Conservation (phyloP, 2,113 vertebrate species). For the Callionymus lyra region DNA sequence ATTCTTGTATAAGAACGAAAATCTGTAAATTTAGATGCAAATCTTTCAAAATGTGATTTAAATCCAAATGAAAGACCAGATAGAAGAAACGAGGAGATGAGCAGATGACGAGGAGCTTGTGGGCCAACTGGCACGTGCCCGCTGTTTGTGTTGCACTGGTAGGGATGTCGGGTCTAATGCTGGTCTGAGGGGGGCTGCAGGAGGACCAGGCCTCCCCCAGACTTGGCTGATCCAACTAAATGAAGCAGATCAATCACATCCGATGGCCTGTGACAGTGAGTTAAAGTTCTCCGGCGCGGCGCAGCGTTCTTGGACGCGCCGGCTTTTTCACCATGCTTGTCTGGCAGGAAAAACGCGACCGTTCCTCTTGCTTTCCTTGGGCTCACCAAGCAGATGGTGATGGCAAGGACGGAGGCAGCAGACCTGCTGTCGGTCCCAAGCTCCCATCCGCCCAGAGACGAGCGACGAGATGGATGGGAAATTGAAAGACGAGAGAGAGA, state of each 20-base stretch:
- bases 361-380: slow-evolving; percentile 49
- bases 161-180: slow-evolving; percentile 46
- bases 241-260: slow-evolving; percentile 75
- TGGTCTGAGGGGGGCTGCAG: slow-evolving; percentile 44
- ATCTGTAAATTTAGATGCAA: too few species aligned
- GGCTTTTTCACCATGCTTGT: slow-evolving; percentile 40
- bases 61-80: too few species aligned
- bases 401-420: slow-evolving; percentile 56
- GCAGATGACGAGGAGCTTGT: slow-evolving; percentile 40
- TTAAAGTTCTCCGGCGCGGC: slow-evolving; percentile 62
- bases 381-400: slow-evolving; percentile 68
- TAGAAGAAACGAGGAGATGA: slow-evolving; percentile 3
- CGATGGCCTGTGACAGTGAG: slow-evolving; percentile 69
- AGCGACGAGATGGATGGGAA: slow-evolving; percentile 44
- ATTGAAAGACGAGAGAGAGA: slow-evolving; percentile 26
- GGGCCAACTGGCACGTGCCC: slow-evolving; percentile 58
- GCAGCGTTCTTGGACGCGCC: slow-evolving; percentile 56
- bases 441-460: slow-evolving; percentile 45
- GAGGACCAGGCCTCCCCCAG: slow-evolving; percentile 63
- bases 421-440: slow-evolving; percentile 46
- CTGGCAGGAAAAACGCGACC: slow-evolving; percentile 34
- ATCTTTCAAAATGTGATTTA: too few species aligned
- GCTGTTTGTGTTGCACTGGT: slow-evolving; percentile 57
- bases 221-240: slow-evolving; percentile 67
- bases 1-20: too few species aligned